Base-by-base conservation (phyloP, 1,140 invertebrate genomes). In the Ips typographus region DNA sequence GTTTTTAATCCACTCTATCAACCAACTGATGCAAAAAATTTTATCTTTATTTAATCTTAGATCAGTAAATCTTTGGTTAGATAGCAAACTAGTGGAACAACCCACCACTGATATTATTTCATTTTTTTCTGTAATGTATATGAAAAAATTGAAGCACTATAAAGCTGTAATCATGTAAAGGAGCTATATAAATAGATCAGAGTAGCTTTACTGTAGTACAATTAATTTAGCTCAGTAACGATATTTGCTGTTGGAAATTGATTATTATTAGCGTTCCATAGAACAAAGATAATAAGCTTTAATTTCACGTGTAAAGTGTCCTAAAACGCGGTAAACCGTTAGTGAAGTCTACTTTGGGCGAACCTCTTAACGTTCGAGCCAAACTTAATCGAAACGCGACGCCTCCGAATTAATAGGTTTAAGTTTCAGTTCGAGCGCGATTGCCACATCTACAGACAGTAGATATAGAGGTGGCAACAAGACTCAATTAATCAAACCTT, bases 401-500 rank as follows among this genome's bases (percentile, higher is more conserved):
- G 58, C 63, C 47, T 40, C 59, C 40, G 60, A 64, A 74, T 71
- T 71, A 76, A 71, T 73, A 60, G 42, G 65, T 63, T 73, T 67
- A 73, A 73, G 63, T 49, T 59, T 58, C 47, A 43, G 63, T 22
- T 22, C 22, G 22, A 22, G 22, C 22, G 22, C 22, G 22, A 22
- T 22, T 22, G 22, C 22, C 22, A 22, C 22, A 22, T 22, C 22
- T 22, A n/a, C n/a, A 22, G 22, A 22, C 22, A 22, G 22, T 22
- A 49, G 7, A 49, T 6, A 49, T 49, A 49, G 44, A 49, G 22
- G 44, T 49, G 44, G 6, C 44, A 22, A 49, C 22, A 22, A 57
- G 71, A 67, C 71, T 73, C 4, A 68, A 39, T 71, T 68, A 74
- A 71, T 77, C 74, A 75, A 73, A 92, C 92, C 91, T 92, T 93